Evolutionary conservation across 2,113 vertebrate genomes (phyloP), one percentile per base, ranked within the genome.

Genomic region (Aphyosemion australe): DNA sequence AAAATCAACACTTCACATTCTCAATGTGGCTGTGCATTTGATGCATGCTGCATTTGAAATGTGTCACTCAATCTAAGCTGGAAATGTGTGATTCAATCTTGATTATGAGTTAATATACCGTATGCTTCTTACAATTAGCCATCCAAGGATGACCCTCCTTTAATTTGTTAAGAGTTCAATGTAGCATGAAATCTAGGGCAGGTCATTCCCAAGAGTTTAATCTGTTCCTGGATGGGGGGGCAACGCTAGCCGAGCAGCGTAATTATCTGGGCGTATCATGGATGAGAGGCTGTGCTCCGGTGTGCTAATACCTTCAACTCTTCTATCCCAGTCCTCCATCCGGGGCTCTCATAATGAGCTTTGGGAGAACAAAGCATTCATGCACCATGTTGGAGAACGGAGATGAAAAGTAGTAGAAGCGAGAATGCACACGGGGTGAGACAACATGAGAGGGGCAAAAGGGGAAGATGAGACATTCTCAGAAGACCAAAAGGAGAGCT

Each of bases 101-200:
- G 82, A 92, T 92, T 88, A 93, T 82, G 80, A 87, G 79, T 87
- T 92, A 90, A 92, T 90, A 75, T 67, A 78, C 86, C 90, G 89
- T 92, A 91, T 89, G 89, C 88, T 88, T 80, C 84, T 84, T 75
- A 84, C 87, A 91, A 92, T 92, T 90, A 93, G 82, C 84, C 87
- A 87, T 91, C 90, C 65, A 54, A 80, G 82, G 86, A 90, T 88
- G 91, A 90, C 89, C 91, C 82, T 85, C 78, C 79, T 82, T 75
- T 90, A 89, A 93, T 92, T 91, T 92, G 87, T 91, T 91, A 85
- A 87, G 80, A 90, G 87, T 91, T 91, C 91, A 92, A 90, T 89
- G 89, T 87, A 89, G 90, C 86, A 76, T 90, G 67, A 90, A 92
- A 93, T 93, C 83, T 91, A 80, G 87, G 84, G 81, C 87, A 91